Percentiles rank a stretch among this genome's conserved stretches.
These are phyloP conservation scores for Trypoxylus dichotomus DNA, from an alignment of 1,140 invertebrate species.

Conservation along the genomic window DNA sequence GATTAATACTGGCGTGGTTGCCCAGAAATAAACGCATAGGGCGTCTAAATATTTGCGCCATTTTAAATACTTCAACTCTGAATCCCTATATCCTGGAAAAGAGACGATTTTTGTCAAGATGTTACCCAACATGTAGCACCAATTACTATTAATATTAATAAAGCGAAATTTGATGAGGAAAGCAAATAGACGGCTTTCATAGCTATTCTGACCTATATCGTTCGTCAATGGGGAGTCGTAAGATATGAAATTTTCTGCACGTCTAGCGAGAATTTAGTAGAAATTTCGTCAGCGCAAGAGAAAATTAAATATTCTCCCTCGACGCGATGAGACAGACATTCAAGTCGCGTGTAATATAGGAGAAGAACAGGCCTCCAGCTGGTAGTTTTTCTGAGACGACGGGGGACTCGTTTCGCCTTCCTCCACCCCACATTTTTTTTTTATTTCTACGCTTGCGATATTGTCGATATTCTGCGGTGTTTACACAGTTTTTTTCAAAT, in stretches of 20 bases:
- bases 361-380: background rate
- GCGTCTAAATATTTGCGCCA: slow-evolving; percentile 96
- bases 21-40: slow-evolving; percentile 99
- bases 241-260: slow-evolving; percentile 2
- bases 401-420: background rate
- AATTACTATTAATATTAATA: slow-evolving; percentile 20
- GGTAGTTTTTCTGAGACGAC: slow-evolving; percentile 4
- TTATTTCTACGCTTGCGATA: background rate
- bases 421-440: background rate
- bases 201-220: background rate
- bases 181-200: background rate
- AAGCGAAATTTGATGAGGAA: background rate
- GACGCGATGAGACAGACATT: background rate
- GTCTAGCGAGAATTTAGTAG: slow-evolving; percentile 5
- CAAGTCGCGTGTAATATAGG: background rate
- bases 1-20: slow-evolving; percentile 95
- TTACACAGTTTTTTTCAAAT: background rate
- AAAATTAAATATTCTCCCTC: slow-evolving; percentile 18
- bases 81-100: slow-evolving; percentile 61
- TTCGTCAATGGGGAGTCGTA: background rate
- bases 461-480: background rate
- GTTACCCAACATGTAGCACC: background rate
- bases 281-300: background rate
- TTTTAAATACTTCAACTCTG: slow-evolving; percentile 77
- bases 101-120: background rate